Conservation (phyloP, 1,140 invertebrate genomes). For the Drosophila pectinifera region DNA sequence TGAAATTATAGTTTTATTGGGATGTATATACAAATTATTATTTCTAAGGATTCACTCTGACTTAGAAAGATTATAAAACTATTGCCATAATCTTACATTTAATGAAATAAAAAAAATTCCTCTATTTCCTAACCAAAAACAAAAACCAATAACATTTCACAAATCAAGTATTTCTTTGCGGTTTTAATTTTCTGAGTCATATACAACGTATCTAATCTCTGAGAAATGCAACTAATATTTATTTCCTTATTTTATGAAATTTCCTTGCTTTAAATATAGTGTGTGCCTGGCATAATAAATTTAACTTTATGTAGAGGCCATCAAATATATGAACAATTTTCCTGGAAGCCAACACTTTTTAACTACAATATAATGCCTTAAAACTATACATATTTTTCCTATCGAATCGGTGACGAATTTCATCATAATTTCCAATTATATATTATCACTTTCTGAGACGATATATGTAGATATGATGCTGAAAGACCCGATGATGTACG, state of each 20-base stretch:
- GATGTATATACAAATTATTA: too few species aligned
- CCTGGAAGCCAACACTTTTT: neutral
- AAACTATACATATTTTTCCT: conserved; percentile 12
- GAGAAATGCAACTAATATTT: neutral
- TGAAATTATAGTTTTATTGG: neutral
- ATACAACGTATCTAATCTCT: conserved; percentile 23
- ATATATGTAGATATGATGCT: conserved; percentile 1
- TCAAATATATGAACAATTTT: conserved; percentile 10
- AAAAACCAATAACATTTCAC: neutral
- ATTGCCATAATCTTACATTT: neutral
- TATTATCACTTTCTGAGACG: neutral
- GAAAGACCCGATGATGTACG: neutral
- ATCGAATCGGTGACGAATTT: conserved; percentile 41
- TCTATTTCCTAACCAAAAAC: neutral
- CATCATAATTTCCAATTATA: conserved; percentile 51
- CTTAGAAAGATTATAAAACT: too few species aligned
- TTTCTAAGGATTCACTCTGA: neutral
- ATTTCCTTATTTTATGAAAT: conserved; percentile 22
- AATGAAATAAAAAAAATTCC: neutral
- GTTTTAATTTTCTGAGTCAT: conserved; percentile 7
- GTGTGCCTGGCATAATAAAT: neutral
- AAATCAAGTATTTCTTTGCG: conserved; percentile 1
- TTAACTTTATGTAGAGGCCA: neutral
- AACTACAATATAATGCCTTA: neutral
- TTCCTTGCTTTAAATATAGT: neutral